Evolutionary conservation across 2,113 vertebrate species (phyloP).

Genomic region (Megaleporinus macrocephalus): DNA sequence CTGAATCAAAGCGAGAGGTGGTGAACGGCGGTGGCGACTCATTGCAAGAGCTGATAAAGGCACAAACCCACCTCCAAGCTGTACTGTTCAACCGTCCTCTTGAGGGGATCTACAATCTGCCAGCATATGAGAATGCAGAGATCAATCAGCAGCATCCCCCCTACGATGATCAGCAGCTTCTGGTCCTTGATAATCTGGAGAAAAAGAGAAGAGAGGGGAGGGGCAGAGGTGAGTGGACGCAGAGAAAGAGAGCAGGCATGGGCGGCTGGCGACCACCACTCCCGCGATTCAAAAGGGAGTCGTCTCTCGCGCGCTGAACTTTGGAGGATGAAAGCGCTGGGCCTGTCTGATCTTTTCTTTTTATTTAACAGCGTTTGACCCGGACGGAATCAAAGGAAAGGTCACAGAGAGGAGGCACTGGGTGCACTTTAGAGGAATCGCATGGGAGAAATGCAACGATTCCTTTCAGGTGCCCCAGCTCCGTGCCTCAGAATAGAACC

Average conservation of each 20-base stretch:
- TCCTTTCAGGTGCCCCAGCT: constrained; percentile 45
- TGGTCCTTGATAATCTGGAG: constrained; percentile 99
- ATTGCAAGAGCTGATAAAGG: neutral
- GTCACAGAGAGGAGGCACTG: constrained; percentile 67
- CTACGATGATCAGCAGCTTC: constrained; percentile 97
- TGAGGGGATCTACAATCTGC: constrained; percentile 98
- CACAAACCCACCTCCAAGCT: constrained; percentile 91
- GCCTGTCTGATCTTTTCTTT: constrained; percentile 73
- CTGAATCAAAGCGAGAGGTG: no score
- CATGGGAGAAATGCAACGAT: constrained; percentile 51
- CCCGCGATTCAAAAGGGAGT: constrained; percentile 37
- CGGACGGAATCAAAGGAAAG: constrained; percentile 76
- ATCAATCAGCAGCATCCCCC: constrained; percentile 98
- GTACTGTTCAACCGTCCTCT: constrained; percentile 96
- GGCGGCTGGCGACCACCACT: neutral
- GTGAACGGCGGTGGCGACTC: neutral
- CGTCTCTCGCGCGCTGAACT: constrained; percentile 65
- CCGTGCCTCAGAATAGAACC: constrained; percentile 55
- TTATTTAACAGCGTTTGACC: constrained; percentile 72
- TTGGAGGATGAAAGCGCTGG: constrained; percentile 75
- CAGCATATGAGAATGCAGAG: constrained; percentile 99
- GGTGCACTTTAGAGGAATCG: constrained; percentile 62
- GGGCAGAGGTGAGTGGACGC: constrained; percentile 24
- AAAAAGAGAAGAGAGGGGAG: constrained; percentile 51
- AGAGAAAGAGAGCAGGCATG: constrained; percentile 16